Base-by-base conservation (phyloP, 2,113 vertebrate genomes). In the Vanacampus margaritifer region DNA sequence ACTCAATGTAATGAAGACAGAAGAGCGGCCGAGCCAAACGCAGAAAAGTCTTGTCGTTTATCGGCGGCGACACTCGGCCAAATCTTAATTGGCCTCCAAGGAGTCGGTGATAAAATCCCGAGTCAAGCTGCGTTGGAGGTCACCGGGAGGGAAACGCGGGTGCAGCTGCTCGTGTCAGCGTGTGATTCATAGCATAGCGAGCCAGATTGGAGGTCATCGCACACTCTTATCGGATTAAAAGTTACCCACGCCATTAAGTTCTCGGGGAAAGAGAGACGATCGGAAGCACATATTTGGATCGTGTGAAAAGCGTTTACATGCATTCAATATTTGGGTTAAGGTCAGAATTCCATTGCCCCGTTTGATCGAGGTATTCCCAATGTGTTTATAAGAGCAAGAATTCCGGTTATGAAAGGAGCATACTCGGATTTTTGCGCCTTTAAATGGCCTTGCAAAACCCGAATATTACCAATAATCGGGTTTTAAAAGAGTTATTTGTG, bases 171-270 rank as follows among this genome's bases (percentile, higher is more conserved):
- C 74, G 69, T 69, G 63, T 73, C 74, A 73, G 58, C 24, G 19
- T 50, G 68, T 75, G 73, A 79, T 74, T 83, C 64, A 68, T 72
- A 64, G 76, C 43, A 48, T 45, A 21, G 78, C 77, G 76, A 84
- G 75, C 71, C 78, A 86, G 78, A 86, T 70, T 70, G 65, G 66
- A 71, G 81, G 69, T 75, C 79, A 75, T 75, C 69, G 80, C 78
- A 87, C 76, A 82, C 56, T 70, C 67, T 46, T 54, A 66, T 80
- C 63, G 69, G 79, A 83, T 54, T 84, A 85, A 72, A 86, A 84
- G 87, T 85, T 75, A 78, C 63, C 24, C 75, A 84, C 81, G 87
- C 66, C 66, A 69, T 87, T 83, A 79, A 80, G 67, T 75, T 75
- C 65, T 67, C 73, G 66, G 73, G 67, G 76, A 84, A 75, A 84